Percentiles rank a stretch among this genome's conserved stretches.
Conservation (phyloP, 2,888 invertebrate genomes). For the Rhingia rostrata region DNA sequence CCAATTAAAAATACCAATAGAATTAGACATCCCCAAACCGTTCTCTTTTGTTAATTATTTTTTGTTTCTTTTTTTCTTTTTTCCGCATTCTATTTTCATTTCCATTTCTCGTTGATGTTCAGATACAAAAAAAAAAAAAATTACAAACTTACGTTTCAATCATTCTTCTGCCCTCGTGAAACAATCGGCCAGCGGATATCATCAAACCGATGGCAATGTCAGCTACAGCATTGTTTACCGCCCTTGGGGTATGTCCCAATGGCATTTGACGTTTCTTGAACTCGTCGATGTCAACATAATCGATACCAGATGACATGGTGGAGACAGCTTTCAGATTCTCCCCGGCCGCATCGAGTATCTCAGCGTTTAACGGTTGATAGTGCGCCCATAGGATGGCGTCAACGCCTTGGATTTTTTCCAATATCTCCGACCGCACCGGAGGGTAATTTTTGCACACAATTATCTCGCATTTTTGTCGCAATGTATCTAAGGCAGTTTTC, state of each 20-base stretch:
- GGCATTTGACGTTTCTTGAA: constrained; percentile 88
- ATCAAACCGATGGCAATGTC: constrained; percentile 91
- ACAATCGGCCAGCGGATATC: constrained; percentile 89
- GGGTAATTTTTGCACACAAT: constrained; percentile 79
- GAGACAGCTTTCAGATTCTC: constrained; percentile 89
- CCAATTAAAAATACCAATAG: not conserved
- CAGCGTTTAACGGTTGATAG: constrained; percentile 80
- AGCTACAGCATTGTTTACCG: constrained; percentile 90
- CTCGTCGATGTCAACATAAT: constrained; percentile 90
- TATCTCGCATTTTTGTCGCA: constrained; percentile 84
- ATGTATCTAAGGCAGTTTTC: constrained; percentile 85
- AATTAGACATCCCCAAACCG: not conserved
- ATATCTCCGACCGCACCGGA: constrained; percentile 79
- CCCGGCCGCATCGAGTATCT: constrained; percentile 83
- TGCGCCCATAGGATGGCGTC: constrained; percentile 82
- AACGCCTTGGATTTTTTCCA: constrained; percentile 79
- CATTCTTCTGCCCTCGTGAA: constrained; percentile 89
- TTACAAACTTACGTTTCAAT: constrained; percentile 83
- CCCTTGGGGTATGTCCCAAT: constrained; percentile 91
- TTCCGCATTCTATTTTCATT: not conserved
- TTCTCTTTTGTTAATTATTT: not conserved
- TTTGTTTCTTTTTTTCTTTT: not conserved
- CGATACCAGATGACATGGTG: constrained; percentile 93
- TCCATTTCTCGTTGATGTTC: not conserved
- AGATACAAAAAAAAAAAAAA: constrained; percentile 21